Base-by-base conservation (phyloP, 35 echinoderm and acorn worm genomes). In the Acanthaster planci region DNA sequence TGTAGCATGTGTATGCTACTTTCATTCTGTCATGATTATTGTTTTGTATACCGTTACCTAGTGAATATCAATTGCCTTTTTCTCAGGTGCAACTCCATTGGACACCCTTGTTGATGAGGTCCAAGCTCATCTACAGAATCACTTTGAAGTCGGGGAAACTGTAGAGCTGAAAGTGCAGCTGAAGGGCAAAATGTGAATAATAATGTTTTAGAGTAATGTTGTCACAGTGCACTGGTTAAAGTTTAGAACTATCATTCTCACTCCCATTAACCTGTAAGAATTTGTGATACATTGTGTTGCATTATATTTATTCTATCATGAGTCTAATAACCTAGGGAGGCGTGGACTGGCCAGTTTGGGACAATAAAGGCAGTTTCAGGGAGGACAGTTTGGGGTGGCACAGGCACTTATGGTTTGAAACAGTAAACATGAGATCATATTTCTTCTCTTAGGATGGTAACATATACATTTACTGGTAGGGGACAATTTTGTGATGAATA, bases 101-200 rank as follows among this genome's bases (percentile, higher is more conserved):
- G 96, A 99, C 5, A 76, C 55, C 64, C 80, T 99, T n/a, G 78
- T 94, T 31, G 77, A 99, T 38, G 89, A 86, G 57, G 55, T 84
- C 52, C 59, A 76, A 38, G 31, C 86, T 27, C 59, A 85, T 37
- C 50, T 99, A 22, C 82, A 84, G 40, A 51, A 35, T 51, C 77
- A 47, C 26, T 99, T 94, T 57, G 82, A 58, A 5, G 72, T 93
- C 42, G 96, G 89, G 26, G 96, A 99, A 29, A 84, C 78, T 8
- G 96, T 99, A 3, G 91, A 99, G 54, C 83, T 99, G 37, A 93
- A 88, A 51, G 88, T 89, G 57, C 93, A 89, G 86, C 85, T 94
- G 32, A 91, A 87, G 76, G 92, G 82, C 39, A 94, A 91, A 84
- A 58, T 84, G 88, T 90, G 86, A 94, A 79, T 90, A 67, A 2